Evolutionary conservation across 2,113 vertebrate genomes (phyloP), one percentile per base, ranked within the genome.

Genomic region (Glaucidium brasilianum): DNA sequence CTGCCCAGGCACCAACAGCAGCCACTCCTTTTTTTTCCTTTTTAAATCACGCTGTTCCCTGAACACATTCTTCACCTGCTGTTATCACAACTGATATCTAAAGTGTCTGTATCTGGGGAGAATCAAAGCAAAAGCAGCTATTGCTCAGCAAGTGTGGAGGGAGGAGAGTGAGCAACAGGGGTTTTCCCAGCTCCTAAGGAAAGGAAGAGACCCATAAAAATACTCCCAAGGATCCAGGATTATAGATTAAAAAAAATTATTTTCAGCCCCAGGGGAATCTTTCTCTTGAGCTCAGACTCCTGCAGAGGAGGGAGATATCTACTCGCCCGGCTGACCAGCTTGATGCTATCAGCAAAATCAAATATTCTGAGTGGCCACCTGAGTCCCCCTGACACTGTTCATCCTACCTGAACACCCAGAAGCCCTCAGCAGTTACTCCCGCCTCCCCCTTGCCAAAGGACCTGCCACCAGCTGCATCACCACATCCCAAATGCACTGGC

Each of bases 401-500:
- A 32, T 8, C 75, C 29, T 34, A 55, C 69, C 81, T 32, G 47
- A 71, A 60, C n/a, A 30, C n/a, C n/a, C 26, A 10, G 17, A n/a
- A 60, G 12, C 18, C 67, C 71, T 26, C 5, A 1, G 58, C 39
- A 22, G 25, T 15, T 37, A 13, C 15, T 34, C 14, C 22, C 0
- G 0, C 53, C 19, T 5, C 14, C 32, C 22, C 30, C 26, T 56
- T 3, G 0, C 43, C 34, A 22, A 43, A 69, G 50, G 22, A 18
- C 56, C 41, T 1, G 1, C 14, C 76, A 23, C 21, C 7, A 2
- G 59, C 84, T 52, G 34, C 37, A 55, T 12, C 52, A 20, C 64
- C 43, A 9, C 3, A 0, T 6, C 58, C 29, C 56, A 67, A 45
- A 50, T 0, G 5, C 47, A 16, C 26, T 49, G 2, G 0, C 15